Evolutionary conservation across 2,113 vertebrate genomes (phyloP).

Genomic region (Pholis gunnellus): DNA sequence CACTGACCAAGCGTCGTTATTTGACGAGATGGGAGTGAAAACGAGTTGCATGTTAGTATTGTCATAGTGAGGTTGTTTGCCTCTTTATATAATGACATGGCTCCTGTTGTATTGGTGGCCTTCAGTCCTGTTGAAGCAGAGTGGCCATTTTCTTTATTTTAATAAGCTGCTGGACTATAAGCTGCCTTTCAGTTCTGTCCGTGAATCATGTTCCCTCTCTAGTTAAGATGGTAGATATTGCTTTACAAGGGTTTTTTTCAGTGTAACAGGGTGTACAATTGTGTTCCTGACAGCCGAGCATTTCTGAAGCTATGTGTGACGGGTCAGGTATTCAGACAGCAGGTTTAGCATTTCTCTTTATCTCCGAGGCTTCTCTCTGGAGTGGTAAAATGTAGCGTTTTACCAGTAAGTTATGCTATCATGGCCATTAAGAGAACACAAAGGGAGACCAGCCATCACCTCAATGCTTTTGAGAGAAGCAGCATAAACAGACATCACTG

Average conservation of each 20-base stretch:
- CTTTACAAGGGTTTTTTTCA: background rate
- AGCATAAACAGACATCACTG: background rate
- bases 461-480: background rate
- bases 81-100: background rate
- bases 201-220: background rate
- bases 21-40: background rate
- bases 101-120: background rate
- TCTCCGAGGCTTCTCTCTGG: conserved; percentile 9
- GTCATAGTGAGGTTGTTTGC: background rate
- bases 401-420: conserved; percentile 12
- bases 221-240: background rate
- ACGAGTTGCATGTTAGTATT: background rate
- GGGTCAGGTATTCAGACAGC: conserved; percentile 21
- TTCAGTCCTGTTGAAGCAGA: background rate
- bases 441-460: conserved; percentile 6
- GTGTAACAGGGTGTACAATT: background rate
- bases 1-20: background rate
- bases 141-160: background rate
- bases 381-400: conserved; percentile 4
- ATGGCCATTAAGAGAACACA: conserved; percentile 22
- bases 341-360: conserved; percentile 27
- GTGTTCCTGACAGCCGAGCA: conserved; percentile 15
- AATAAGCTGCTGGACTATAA: background rate
- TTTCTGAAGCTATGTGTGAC: background rate
- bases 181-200: background rate